Percentiles rank a stretch among this genome's conserved stretches.
These are phyloP conservation scores for Ypsolopha sequella DNA, from an alignment of 2,888 invertebrate species.

Conservation along the genomic window DNA sequence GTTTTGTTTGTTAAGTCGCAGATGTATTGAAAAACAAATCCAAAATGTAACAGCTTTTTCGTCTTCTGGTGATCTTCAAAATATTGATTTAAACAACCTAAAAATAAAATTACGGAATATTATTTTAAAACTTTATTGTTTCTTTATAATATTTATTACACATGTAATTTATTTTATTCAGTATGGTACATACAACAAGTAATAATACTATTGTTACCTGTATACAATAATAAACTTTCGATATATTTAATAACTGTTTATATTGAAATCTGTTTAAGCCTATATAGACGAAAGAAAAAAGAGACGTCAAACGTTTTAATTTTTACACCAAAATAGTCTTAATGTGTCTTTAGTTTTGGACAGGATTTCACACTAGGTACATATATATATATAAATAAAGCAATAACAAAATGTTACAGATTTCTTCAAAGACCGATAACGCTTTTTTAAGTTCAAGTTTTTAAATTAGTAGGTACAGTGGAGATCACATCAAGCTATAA, in stretches of 20 bases:
- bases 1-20: too few relatives aligned
- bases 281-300: constrained; percentile 38
- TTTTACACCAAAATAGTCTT: constrained; percentile 28
- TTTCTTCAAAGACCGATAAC: constrained; percentile 49
- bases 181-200: constrained; percentile 63
- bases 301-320: constrained; percentile 13
- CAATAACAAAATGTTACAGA: constrained; percentile 16
- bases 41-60: too few relatives aligned
- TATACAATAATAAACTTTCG: constrained; percentile 68
- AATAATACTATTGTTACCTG: constrained; percentile 61
- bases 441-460: constrained; percentile 29
- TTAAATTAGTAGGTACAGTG: too few relatives aligned
- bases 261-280: constrained; percentile 47
- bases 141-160: constrained; percentile 67
- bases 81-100: constrained; percentile 2
- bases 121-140: constrained; percentile 67
- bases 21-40: too few relatives aligned
- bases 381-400: constrained; percentile 9
- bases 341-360: constrained; percentile 17
- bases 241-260: constrained; percentile 65
- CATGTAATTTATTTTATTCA: constrained; percentile 56
- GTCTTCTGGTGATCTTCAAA: neutral
- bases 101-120: constrained; percentile 24
- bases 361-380: constrained; percentile 17
- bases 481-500: too few relatives aligned